Base-by-base conservation (phyloP, 2,888 invertebrate genomes). In the Diplazon laetatorius region DNA sequence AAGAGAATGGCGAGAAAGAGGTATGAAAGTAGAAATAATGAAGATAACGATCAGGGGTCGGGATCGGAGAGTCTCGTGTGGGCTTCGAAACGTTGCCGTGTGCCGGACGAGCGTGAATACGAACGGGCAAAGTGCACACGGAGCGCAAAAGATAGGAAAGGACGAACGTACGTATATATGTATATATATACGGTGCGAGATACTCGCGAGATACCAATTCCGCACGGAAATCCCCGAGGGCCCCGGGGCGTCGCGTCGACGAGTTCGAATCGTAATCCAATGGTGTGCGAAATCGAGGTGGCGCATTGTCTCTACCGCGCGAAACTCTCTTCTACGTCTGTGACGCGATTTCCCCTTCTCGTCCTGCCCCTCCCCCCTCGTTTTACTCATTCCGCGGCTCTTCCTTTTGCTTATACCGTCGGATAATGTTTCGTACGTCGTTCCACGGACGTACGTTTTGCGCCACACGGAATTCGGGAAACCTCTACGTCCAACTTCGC, bases 181-280 rank as follows among this genome's bases (percentile, higher is more conserved):
- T n/a, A n/a, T n/a, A n/a, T 16, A 22, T 42, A 18, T 9, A 62
- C 50, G 30, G 14, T 35, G 55, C 39, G 50, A 73, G 75, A 52
- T 59, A 72, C 52, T 73, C 60, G 73, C 68, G 69, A 80, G 70
- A 65, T 74, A 76, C 70, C 71, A 76, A 78, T 80, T 80, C 70
- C 73, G 73, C 62, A 80, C 73, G 71, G 76, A 76, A 80, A 76
- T 78, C 70, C 77, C 77, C 50, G 65, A 76, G 77, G 81, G 78
- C 76, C 82, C 72, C 55, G 68, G 76, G 60, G 70, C 73, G 75
- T 76, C 76, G 80, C 80, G 83, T 79, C 79, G 79, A 72, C 72
- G 79, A 76, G 81, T 86, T 87, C 82, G 83, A 85, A 85, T 86
- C 84, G 84, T 85, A 86, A 87, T 87, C 85, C 84, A 84, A 87